phyloP scores from a whole-genome alignment of 2,888 invertebrate genomes.

The Trimorus sp. region DNA sequence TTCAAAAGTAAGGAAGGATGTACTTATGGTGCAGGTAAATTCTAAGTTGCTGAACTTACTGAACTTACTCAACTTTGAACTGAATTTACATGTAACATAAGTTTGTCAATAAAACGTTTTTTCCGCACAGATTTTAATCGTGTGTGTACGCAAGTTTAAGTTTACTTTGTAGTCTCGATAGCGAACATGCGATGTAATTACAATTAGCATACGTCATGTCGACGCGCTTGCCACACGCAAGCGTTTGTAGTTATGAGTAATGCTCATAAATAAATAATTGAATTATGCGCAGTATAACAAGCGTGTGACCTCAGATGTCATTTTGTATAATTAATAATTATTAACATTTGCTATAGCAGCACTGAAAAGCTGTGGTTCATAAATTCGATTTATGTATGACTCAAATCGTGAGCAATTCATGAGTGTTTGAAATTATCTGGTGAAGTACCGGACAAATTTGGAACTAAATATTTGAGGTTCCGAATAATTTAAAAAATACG shows the following conservation, averaged over 20 bases:
- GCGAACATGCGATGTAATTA: conserved; percentile 77
- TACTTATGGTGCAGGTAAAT: no score
- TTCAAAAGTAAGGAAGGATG: conserved; percentile 11
- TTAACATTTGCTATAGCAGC: neutral
- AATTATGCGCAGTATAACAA: conserved; percentile 44
- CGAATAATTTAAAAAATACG: no score
- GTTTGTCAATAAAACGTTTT: no score
- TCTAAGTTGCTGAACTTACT: no score
- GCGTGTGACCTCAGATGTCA: conserved; percentile 37
- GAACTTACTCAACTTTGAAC: no score
- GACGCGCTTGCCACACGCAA: conserved; percentile 74
- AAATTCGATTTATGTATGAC: neutral
- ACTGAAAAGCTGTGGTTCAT: no score
- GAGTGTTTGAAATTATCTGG: no score
- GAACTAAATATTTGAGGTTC: no score
- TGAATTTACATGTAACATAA: no score
- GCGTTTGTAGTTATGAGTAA: conserved; percentile 55
- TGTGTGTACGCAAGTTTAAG: conserved; percentile 57
- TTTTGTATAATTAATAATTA: conserved; percentile 42
- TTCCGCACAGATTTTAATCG: no score
- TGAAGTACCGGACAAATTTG: no score
- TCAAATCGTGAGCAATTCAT: no score
- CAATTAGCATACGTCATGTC: conserved; percentile 80
- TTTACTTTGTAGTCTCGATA: conserved; percentile 54
- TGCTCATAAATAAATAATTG: conserved; percentile 55